These are phyloP conservation scores for Coleophora flavipennella DNA, from an alignment of 2,888 invertebrate genomes.

Conservation along the genomic window DNA sequence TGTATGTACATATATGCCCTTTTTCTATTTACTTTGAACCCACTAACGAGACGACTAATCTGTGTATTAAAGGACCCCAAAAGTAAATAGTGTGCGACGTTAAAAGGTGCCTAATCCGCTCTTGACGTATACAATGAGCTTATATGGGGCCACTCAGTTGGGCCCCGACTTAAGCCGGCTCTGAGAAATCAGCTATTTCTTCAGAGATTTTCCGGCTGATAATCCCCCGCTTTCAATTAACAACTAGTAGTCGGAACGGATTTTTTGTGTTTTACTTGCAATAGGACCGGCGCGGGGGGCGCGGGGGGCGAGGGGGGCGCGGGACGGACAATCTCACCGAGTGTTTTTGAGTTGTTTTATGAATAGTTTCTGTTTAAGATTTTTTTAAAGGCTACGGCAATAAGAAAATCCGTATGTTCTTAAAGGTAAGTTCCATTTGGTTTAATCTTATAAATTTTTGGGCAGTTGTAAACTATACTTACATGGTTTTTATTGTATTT, in stretches of 20 bases:
- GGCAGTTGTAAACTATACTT: no score
- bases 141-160: slow-evolving; percentile 45
- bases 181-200: slow-evolving; percentile 54
- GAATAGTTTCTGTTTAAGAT: no score
- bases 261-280: no score
- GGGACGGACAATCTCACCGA: no score
- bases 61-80: slow-evolving; percentile 12
- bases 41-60: slow-evolving; percentile 19
- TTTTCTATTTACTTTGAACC: slow-evolving; percentile 12
- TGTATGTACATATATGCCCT: neutral
- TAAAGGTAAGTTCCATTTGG: no score
- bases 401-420: no score
- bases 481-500: no score
- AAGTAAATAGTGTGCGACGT: slow-evolving; percentile 58
- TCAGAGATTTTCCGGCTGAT: slow-evolving; percentile 37
- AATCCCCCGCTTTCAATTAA: slow-evolving; percentile 18
- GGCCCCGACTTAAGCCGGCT: slow-evolving; percentile 48
- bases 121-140: slow-evolving; percentile 59
- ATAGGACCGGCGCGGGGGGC: no score
- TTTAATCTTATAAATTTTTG: no score
- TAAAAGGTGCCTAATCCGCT: slow-evolving; percentile 63
- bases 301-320: no score
- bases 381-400: no score
- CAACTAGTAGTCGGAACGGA: neutral
- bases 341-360: no score